A percentile compares a stretch with the other conserved stretches of the same genome.
These are phyloP conservation scores for Cyprinodon brontotheroides DNA, from an alignment of 2,113 vertebrate genomes.

Conservation along the genomic window DNA sequence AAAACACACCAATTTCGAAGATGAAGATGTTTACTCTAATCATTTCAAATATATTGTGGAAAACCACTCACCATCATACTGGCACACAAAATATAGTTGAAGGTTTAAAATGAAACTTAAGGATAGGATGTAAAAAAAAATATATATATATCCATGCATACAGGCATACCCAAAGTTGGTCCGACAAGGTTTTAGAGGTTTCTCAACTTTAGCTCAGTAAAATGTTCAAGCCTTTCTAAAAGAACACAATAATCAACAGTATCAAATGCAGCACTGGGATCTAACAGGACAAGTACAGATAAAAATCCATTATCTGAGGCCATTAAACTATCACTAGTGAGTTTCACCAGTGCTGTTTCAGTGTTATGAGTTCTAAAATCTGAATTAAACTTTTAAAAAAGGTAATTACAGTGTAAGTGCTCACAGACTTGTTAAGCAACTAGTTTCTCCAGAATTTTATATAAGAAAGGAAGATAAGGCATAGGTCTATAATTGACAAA, in stretches of 20 bases:
- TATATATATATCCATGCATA: too few species aligned
- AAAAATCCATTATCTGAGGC: too few species aligned
- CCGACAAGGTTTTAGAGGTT: too few species aligned
- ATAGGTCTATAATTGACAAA: too few species aligned
- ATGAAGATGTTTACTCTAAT: not conserved
- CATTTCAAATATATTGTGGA: constrained; percentile 40
- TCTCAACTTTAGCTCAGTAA: too few species aligned
- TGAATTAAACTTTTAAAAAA: not conserved
- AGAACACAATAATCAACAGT: too few species aligned
- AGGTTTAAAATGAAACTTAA: constrained; percentile 7
- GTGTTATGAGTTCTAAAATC: not conserved
- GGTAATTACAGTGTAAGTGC: not conserved
- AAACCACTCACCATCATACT: constrained; percentile 23
- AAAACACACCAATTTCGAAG: too few species aligned
- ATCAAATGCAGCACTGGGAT: too few species aligned
- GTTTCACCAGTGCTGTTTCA: not conserved
- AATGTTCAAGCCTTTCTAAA: too few species aligned
- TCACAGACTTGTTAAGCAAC: not conserved
- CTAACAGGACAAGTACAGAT: too few species aligned
- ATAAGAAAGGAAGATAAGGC: not conserved
- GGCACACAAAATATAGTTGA: constrained; percentile 12
- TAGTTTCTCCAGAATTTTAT: not conserved
- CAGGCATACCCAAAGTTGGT: too few species aligned
- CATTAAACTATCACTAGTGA: not conserved
- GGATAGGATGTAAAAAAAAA: not conserved